Base-by-base conservation (phyloP, 1,140 invertebrate species). In the Pachypeltis micranthus region DNA sequence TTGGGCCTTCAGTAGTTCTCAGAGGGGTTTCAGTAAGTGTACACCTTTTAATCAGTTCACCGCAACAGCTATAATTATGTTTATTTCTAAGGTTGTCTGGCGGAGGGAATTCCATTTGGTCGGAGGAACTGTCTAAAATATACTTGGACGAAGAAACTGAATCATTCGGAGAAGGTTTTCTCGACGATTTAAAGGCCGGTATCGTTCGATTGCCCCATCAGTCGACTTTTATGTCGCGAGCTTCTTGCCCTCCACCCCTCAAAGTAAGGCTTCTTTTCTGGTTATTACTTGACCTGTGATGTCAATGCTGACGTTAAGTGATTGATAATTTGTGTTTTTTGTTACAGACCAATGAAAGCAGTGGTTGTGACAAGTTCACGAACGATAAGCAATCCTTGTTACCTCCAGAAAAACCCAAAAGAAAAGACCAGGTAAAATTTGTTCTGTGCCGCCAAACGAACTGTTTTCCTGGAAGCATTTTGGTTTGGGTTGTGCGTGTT, bases 341-440 rank as follows among this genome's bases (percentile, higher is more conserved):
- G 28, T 56, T 55, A 34, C 51, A 56, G 39, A 27, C 3, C 21
- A 44, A 61, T 26, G 14, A 64, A 61, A 66, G 39, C 65, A 66
- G 76, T 77, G 1, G 85, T 88, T 70, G 72, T 89, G 66, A 81
- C 85, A 63, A 71, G 73, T 1, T 66, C 69, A 59, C 72, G 4
- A 51, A 21, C 21, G 47, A 51, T 21, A 51, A 21, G 23, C 47
- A 51, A 51, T 51, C 47, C 23, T 21, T 51, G 10, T 14, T 51
- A 4, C 47, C 47, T 14, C 21, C 47, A 7, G 47, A 39, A 39
- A 39, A 51, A 51, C 47, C 47, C 47, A 51, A 51, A 21, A 10
- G 47, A 10, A 51, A 51, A 51, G 47, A 21, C 12, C 47, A 51
- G 47, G 47, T 51, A 21, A 51, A 25, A 4, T 7, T 2, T 34